Evolutionary conservation across 2,797 vertebrate species (phyloP), one percentile per base, ranked within the genome.

Genomic region (Manis crassicaudata): DNA sequence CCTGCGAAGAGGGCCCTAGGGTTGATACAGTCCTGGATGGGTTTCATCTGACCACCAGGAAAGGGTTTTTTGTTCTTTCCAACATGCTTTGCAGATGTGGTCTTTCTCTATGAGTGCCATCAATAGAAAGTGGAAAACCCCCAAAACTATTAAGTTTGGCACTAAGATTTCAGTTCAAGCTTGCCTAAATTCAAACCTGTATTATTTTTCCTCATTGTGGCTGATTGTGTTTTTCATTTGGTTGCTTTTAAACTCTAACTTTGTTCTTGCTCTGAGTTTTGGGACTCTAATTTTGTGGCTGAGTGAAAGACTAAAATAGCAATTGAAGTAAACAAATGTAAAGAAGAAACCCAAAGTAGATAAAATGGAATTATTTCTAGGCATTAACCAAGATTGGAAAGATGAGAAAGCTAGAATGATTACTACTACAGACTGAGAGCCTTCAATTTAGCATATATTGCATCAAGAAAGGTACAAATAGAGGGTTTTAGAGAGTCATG

Each of bases 171-270:
- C 18, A 80, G 7, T 52, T 62, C 5, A 86, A 62, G 5, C 2
- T 14, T 70, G 35, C 25, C 13, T 58, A 17, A 75, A 32, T 80
- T 63, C 87, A 79, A 54, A 88, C 35, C 29, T 89, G 5, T 75
- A 3, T 83, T 91, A 46, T 79, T 90, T 89, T 95, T 9, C 27
- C 54, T 89, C 27, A 52, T 46, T 25, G 29, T 56, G 23, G 5
- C 6, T 80, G 29, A 46, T 25, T 88, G 46, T 50, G 18, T 37
- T 87, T 8, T 92, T 35, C 9, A 5, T 92, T 92, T 35, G 9
- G 6, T 92, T 73, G 35, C 43, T 93, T 94, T 83, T 23, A 58
- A 76, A 70, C 29, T 60, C 20, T 76, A 54, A 88, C 46, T 96
- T 87, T 40, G 5, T 50, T 94, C 40, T 6, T 83, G 54, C 9